Conservation (phyloP, 2,888 invertebrate species). For the Dermolepida albohirtum region DNA sequence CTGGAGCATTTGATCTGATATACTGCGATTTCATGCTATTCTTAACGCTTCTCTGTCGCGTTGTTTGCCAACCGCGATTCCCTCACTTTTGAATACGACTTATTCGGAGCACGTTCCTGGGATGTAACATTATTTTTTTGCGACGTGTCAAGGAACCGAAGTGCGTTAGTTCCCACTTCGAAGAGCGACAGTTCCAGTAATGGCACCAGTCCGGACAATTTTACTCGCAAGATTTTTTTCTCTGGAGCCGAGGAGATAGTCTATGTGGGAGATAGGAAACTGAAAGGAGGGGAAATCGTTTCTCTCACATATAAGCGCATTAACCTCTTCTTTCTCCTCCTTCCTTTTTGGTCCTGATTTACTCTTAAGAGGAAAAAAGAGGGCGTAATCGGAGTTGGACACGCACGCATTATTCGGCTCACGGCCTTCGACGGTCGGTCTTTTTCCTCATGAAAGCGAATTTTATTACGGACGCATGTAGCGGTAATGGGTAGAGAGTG, state of each 20-base stretch:
- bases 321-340: constrained; percentile 10
- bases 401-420: constrained; percentile 29
- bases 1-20: constrained; percentile 20
- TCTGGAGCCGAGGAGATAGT: constrained; percentile 10
- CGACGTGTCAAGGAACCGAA: constrained; percentile 35
- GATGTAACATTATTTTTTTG: constrained; percentile 36
- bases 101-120: constrained; percentile 24
- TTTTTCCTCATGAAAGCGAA: constrained; percentile 24
- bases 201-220: constrained; percentile 9
- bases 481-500: constrained; percentile 11
- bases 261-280: neutral
- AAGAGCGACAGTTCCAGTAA: constrained; percentile 23
- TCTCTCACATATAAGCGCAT: constrained; percentile 9
- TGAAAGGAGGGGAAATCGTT: constrained; percentile 6
- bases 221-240: constrained; percentile 5
- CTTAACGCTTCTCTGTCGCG: constrained; percentile 8
- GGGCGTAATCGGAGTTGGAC: constrained; percentile 27
- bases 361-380: constrained; percentile 26
- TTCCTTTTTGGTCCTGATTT: constrained; percentile 7
- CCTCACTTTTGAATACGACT: constrained; percentile 8
- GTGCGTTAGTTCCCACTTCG: constrained; percentile 25
- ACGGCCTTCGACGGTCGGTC: constrained; percentile 21
- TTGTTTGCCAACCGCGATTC: constrained; percentile 11
- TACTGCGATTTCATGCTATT: constrained; percentile 27
- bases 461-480: constrained; percentile 30